These are phyloP conservation scores for Matsumyia berberina DNA, from an alignment of 2,888 invertebrate species.

Conservation along the genomic window DNA sequence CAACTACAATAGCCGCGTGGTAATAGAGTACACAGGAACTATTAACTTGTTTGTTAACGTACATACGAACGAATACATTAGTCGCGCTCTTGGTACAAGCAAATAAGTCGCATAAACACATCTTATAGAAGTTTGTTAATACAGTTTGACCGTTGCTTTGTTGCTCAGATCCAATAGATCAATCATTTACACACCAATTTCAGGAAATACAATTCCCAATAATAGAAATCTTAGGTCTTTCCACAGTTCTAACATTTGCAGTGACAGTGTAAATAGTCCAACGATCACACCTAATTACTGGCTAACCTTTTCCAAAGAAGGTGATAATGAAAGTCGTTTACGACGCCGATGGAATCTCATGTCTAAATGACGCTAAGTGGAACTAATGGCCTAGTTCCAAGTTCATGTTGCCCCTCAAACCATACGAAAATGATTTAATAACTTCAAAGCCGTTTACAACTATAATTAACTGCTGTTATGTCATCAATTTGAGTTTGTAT, in stretches of 20 bases:
- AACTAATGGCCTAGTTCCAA: conserved; percentile 30
- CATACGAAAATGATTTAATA: conserved; percentile 17
- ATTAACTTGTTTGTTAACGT: not conserved
- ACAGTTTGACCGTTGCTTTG: too few relatives aligned
- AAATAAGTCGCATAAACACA: not conserved
- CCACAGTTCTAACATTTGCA: too few relatives aligned
- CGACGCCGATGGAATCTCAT: not conserved
- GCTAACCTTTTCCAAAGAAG: not conserved
- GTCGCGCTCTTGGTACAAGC: not conserved
- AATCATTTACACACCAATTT: too few relatives aligned
- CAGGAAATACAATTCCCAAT: too few relatives aligned
- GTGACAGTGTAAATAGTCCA: not conserved
- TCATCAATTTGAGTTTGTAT: conserved; percentile 18
- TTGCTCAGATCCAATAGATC: too few relatives aligned
- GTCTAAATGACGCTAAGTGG: conserved; percentile 1
- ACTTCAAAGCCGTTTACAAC: not conserved
- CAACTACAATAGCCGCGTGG: not conserved
- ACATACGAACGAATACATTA: not conserved
- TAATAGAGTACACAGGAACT: not conserved
- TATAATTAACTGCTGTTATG: conserved; percentile 33
- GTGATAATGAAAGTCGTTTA: conserved; percentile 24
- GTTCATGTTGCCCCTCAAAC: not conserved
- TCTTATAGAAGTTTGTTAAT: not conserved
- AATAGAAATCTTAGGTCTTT: too few relatives aligned
- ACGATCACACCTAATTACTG: not conserved